phyloP scores from a whole-genome alignment of 2,113 vertebrate genomes.

The Glaucidium brasilianum region DNA sequence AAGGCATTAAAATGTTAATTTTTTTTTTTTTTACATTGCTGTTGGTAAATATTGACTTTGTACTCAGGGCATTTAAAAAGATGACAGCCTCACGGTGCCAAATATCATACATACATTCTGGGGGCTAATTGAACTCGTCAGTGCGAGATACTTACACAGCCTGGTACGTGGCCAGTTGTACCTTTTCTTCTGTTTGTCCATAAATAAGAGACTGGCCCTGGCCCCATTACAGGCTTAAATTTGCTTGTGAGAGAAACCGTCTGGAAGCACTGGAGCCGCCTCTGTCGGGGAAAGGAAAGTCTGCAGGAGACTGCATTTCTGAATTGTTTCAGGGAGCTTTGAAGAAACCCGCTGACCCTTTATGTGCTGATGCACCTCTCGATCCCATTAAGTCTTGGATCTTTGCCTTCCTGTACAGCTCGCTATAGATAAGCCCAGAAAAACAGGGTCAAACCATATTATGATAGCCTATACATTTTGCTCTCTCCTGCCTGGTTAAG shows the following conservation, averaged over 20 bases:
- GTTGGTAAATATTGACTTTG: not conserved
- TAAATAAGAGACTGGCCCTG: not conserved
- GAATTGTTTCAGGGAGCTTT: not conserved
- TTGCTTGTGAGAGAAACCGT: not conserved
- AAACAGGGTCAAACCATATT: not conserved
- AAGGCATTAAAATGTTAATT: not conserved
- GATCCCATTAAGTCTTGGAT: accelerated
- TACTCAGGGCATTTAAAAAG: not conserved
- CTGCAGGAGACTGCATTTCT: not conserved
- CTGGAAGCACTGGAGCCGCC: not conserved
- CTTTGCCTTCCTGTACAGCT: not conserved
- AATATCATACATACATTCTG: too few species aligned
- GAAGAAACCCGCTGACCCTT: not conserved
- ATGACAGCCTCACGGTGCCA: not conserved
- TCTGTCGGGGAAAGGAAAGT: not conserved
- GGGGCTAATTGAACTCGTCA: not conserved
- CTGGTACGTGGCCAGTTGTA: accelerated
- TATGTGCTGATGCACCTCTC: accelerated
- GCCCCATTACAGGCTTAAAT: not conserved
- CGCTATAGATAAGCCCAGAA: not conserved
- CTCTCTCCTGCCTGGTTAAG: not conserved
- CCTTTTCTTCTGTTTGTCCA: not conserved
- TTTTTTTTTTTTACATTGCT: not conserved
- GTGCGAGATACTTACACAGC: not conserved
- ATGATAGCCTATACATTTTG: not conserved